A percentile compares a stretch with the other conserved stretches of the same genome.
These are phyloP conservation scores for Ptyas mucosa DNA, from an alignment of 2,113 vertebrate species.

Conservation along the genomic window DNA sequence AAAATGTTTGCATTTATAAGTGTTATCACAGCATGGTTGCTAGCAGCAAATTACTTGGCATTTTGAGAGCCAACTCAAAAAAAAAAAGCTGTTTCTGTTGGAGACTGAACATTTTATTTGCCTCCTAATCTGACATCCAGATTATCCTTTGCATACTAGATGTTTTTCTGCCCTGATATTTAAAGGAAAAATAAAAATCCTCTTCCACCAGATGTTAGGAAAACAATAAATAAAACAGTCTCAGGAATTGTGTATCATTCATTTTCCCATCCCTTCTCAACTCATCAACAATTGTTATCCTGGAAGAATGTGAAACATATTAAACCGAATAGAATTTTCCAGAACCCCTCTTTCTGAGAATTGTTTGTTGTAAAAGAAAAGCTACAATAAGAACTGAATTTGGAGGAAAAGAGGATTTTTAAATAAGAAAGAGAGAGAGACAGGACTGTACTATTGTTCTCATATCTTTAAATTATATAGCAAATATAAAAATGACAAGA, in stretches of 20 bases:
- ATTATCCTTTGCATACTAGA: slow-evolving; percentile 25
- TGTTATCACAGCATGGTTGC: slow-evolving; percentile 13
- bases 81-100: slow-evolving; percentile 49
- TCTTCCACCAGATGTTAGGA: slow-evolving; percentile 46
- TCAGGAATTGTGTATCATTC: neutral
- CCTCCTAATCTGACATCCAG: slow-evolving; percentile 77
- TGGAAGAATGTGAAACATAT: neutral
- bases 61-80: slow-evolving; percentile 42
- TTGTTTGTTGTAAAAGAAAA: neutral
- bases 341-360: neutral
- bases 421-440: neutral
- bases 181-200: slow-evolving; percentile 55
- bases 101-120: slow-evolving; percentile 49
- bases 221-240: slow-evolving; percentile 21
- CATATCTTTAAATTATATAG: neutral
- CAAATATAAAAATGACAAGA: neutral
- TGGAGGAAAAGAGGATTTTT: neutral
- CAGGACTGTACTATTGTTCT: neutral
- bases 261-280: neutral
- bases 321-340: neutral
- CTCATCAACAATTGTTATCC: neutral
- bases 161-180: slow-evolving; percentile 23
- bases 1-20: slow-evolving; percentile 11
- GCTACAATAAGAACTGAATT: neutral
- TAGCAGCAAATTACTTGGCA: slow-evolving; percentile 47